Base-by-base conservation (phyloP, 2,888 invertebrate species). In the Hololepta plana region DNA sequence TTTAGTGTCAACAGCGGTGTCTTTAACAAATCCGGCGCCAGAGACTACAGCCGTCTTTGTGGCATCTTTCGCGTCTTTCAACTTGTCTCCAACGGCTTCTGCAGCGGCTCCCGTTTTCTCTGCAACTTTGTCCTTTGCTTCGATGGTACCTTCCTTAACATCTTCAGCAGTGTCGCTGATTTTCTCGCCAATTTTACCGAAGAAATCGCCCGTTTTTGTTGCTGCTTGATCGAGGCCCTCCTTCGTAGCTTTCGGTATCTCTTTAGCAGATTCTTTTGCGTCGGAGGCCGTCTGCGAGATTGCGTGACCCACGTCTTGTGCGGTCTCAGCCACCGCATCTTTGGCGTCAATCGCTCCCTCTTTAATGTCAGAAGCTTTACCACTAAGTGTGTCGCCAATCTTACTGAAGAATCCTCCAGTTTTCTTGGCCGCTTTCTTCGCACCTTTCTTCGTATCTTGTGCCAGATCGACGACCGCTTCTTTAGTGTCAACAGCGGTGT, bases 341-440 rank as follows among this genome's bases (percentile, higher is more conserved):
- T 29, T 22, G 8, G 24, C 24, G 20, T 27, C 11, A 26, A n/a
- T n/a, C n/a, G n/a, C n/a, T n/a, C n/a, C n/a, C n/a, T n/a, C n/a
- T n/a, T n/a, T n/a, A n/a, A n/a, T n/a, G n/a, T n/a, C n/a, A n/a
- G n/a, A n/a, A n/a, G n/a, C n/a, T n/a, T n/a, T n/a, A n/a, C n/a
- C n/a, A n/a, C n/a, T n/a, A n/a, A n/a, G n/a, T n/a, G n/a, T 26
- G n/a, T 23, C 26, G 11, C 26, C 32, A 13, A 35, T 12, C 12
- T 35, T 38, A 16, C 41, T 40, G 12, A 43, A 34, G 7, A 45
- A 44, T 32, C 41, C 41, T 24, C 43, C 45, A 4, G 42, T 42
- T 10, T 42, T 34, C 29, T 56, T 56, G 36, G 57, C 55, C 0
- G 31, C 30, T 45, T 60, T 61, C 32, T 52, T 47, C 6, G 28